A percentile compares a stretch with the other conserved stretches of the same genome.
Conservation (phyloP, 2,113 vertebrate species). For the Anser brachyrhynchus region DNA sequence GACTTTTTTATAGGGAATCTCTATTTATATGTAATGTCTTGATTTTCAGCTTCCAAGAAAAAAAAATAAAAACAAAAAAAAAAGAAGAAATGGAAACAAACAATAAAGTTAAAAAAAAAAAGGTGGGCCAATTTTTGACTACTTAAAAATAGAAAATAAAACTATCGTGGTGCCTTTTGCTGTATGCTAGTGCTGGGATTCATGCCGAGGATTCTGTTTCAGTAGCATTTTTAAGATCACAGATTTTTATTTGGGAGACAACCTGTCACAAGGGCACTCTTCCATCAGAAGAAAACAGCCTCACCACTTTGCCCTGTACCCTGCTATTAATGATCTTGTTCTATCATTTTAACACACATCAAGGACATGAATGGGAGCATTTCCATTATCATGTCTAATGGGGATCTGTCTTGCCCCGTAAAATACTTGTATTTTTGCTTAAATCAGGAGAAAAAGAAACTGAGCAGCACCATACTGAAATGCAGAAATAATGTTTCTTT, state of each 20-base stretch:
- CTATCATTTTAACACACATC: conserved; percentile 49
- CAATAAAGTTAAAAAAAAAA: conserved; percentile 88
- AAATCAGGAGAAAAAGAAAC: conserved; percentile 17
- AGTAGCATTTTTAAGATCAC: conserved; percentile 89
- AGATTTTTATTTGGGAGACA: conserved; percentile 63
- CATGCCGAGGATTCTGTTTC: conserved; percentile 83
- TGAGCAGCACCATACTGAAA: background rate
- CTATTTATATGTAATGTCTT: conserved; percentile 99
- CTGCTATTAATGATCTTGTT: conserved; percentile 85
- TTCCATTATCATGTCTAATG: conserved; percentile 21
- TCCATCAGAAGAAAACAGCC: conserved; percentile 47
- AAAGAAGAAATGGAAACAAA: conserved; percentile 86
- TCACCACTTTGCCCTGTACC: conserved; percentile 79
- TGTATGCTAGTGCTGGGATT: conserved; percentile 94
- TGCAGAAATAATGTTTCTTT: conserved; percentile 19
- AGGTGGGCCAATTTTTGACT: conserved; percentile 99
- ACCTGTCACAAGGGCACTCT: conserved; percentile 44
- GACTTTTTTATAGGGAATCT: conserved; percentile 99
- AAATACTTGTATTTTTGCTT: background rate
- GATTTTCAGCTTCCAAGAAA: conserved; percentile 94
- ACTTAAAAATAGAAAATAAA: conserved; percentile 96
- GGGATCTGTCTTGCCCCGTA: conserved; percentile 49
- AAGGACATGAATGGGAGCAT: conserved; percentile 35
- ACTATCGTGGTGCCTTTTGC: conserved; percentile 99
- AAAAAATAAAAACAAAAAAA: conserved; percentile 79